Base-by-base conservation (phyloP, 1,140 invertebrate genomes). In the Atopsyche davidsoni region DNA sequence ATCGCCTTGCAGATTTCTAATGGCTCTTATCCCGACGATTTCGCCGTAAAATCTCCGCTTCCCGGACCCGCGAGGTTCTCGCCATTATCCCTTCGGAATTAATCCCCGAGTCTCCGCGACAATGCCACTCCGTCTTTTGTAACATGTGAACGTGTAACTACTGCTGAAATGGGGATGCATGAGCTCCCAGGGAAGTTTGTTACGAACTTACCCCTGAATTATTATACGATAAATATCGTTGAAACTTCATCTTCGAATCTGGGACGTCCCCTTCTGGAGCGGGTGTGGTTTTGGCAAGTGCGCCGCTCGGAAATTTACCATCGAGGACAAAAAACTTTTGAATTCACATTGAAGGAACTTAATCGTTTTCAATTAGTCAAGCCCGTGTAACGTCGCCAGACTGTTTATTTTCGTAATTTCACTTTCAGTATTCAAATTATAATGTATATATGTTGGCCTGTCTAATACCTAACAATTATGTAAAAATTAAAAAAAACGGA, bases 101-200 rank as follows among this genome's bases (percentile, higher is more conserved):
- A 46, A 46, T 46, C 32, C 19, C 18, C 28, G 9, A 7, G 11
- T 28, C 14, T 7, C 18, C 19, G 31, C 18, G 44, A 46, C 44
- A 46, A 46, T 46, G 44, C 14, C 25, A n/a, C 44, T n/a, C 25
- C 28, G 19, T 46, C 44, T 46, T 46, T 46, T 46, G 44, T 46
- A 25, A 14, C 19, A 25, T 43, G 22, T 36, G 47, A 28, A 49
- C 31, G 17, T 18, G 18, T 16, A 11, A 32, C 45, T 34, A 32
- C n/a, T 21, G 10, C 25, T 10, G 17, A n/a, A 36, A 36, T 36
- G 13, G 19, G 11, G 9, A 6, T 10, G 14, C 39, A 22, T 18
- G 39, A 9, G 19, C 11, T 19, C 21, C 9, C 9, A 9, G 47
- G 38, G 18, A 49, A 49, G 18, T 49, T 49, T 49, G 47, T 49